phyloP scores from a whole-genome alignment of 2,888 invertebrate species.

The Epinotia nisella region DNA sequence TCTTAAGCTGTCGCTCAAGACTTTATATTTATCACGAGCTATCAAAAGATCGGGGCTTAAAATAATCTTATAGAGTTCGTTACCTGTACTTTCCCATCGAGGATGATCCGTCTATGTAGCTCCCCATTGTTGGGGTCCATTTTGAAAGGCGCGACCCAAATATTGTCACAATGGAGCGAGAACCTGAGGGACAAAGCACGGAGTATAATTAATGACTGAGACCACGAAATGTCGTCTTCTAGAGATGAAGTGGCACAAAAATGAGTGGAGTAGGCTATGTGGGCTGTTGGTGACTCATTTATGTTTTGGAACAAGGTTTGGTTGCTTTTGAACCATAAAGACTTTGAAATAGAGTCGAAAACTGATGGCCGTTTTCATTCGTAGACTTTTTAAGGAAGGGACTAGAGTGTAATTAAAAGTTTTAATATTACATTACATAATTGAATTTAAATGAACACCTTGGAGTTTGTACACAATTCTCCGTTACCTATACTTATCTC shows the following conservation, averaged over 20 bases:
- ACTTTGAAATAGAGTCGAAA: no score
- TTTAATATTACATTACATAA: no score
- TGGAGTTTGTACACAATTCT: no score
- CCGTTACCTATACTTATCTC: no score
- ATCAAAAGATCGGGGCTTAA: constrained; percentile 42
- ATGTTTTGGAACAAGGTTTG: neutral
- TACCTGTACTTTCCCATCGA: constrained; percentile 71
- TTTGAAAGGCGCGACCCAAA: constrained; percentile 80
- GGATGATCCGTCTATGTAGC: constrained; percentile 78
- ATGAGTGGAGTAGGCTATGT: constrained; percentile 45
- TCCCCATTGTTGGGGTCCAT: constrained; percentile 66
- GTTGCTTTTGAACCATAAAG: neutral
- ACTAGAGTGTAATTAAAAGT: no score
- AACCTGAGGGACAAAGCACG: constrained; percentile 77
- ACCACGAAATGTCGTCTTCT: constrained; percentile 80
- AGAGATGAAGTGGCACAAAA: constrained; percentile 61
- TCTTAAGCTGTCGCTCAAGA: constrained; percentile 32
- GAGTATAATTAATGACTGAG: constrained; percentile 82
- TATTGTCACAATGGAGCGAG: constrained; percentile 81
- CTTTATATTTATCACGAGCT: constrained; percentile 18
- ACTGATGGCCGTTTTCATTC: no score
- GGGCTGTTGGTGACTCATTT: constrained; percentile 3
- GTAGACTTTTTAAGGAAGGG: no score
- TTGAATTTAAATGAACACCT: no score
- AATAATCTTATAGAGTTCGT: constrained; percentile 47